Conservation (phyloP, 2,113 vertebrate species). For the Emberiza fucata region DNA sequence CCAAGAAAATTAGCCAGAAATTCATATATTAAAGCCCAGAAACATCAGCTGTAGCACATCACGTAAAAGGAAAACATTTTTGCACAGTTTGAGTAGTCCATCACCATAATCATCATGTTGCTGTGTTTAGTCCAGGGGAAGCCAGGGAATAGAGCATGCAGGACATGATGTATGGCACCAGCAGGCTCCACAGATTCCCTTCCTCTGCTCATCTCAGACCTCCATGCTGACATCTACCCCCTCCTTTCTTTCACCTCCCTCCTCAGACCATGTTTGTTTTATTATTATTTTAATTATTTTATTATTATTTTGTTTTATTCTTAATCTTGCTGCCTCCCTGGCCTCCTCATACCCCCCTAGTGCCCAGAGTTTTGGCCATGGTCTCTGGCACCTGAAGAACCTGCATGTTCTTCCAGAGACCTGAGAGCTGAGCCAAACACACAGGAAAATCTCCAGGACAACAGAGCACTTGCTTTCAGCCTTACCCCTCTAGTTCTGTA, state of each 20-base stretch:
- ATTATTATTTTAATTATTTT: too few species aligned
- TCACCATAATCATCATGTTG: neutral
- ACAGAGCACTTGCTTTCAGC: neutral
- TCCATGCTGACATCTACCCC: accelerated
- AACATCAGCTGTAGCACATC: neutral
- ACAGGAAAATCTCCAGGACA: neutral
- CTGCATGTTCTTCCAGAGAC: neutral
- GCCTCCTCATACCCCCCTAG: neutral
- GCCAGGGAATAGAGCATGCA: neutral
- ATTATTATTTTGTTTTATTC: neutral
- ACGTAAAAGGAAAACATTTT: neutral
- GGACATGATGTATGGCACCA: neutral
- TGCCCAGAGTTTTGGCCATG: neutral
- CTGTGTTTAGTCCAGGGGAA: neutral
- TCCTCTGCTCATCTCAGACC: neutral
- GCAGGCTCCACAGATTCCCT: neutral
- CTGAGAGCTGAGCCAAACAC: neutral
- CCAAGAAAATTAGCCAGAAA: neutral
- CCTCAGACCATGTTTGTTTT: neutral
- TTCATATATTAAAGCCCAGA: neutral
- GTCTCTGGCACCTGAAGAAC: neutral
- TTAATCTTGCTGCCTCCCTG: neutral
- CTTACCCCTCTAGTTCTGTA: neutral
- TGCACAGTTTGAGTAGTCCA: neutral
- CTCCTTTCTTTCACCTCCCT: neutral